Base-by-base conservation (phyloP, 2,797 vertebrate genomes). In the Takifugu ocellatus region DNA sequence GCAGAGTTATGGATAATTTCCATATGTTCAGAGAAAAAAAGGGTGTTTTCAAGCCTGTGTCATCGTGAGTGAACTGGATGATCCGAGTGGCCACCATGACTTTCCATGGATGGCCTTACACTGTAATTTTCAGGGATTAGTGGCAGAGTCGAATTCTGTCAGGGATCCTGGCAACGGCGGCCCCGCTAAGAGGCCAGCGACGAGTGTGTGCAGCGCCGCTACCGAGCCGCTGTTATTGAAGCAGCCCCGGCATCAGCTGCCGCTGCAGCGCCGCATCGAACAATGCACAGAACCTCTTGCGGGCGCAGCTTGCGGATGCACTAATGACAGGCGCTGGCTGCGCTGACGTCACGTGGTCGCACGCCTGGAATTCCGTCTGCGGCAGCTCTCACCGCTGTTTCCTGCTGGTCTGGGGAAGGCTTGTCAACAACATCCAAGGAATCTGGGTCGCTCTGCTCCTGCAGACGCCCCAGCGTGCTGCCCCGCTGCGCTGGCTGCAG, bases 111-210 rank as follows among this genome's bases (percentile, higher is more conserved):
- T 83, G 79, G 67, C 82, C 80, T 86, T 85, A 78, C 81, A 84
- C 81, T 84, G 68, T 89, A 84, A 91, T 90, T 91, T 91, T 78
- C 79, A 80, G 68, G 84, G 84, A 89, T 92, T 89, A 90, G 82
- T 81, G 75, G 73, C 70, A 63, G 72, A 82, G 81, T 77, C 46
- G 63, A 81, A 76, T 79, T 77, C 77, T 87, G 85, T 81, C 81
- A 62, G 61, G 33, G 59, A 48, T 70, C 48, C 61, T 79, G 79
- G 75, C 66, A 69, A 31, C 12, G 56, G 61, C 64, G 68, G 70
- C 82, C 66, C 21, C 11, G 5, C 68, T 62, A 21, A 48, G 46
- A 11, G 17, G 21, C 21, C 46, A 12, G 21, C 2, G 4, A 11
- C 10, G 46, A 24, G 46, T 48, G 24, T 48, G 46, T 48, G 46